These are phyloP conservation scores for Drosophila bipectinata DNA, from an alignment of 1,140 invertebrate species.

Conservation along the genomic window DNA sequence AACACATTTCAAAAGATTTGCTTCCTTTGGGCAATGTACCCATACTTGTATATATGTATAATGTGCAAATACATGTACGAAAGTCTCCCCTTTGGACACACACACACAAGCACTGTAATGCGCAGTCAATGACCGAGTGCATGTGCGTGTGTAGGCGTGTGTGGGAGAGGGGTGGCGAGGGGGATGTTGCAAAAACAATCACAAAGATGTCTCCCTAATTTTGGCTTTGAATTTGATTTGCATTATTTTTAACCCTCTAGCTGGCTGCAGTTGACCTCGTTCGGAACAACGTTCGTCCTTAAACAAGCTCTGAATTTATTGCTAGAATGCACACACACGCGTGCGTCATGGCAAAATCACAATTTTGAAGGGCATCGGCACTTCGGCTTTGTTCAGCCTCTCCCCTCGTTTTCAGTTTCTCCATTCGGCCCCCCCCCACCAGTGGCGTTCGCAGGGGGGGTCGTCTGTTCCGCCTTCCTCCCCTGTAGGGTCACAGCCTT, in stretches of 20 bases:
- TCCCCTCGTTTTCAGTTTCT: background rate
- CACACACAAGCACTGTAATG: background rate
- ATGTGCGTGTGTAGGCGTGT: constrained; percentile 11
- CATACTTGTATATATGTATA: constrained; percentile 1
- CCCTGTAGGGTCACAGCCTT: background rate
- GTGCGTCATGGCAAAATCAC: constrained; percentile 4
- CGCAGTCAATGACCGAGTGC: constrained; percentile 53
- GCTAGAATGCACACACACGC: constrained; percentile 32
- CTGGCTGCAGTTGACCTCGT: constrained; percentile 46
- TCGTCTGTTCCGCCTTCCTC: too few relatives aligned
- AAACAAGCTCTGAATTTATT: constrained; percentile 20
- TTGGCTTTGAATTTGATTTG: constrained; percentile 28
- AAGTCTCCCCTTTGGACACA: constrained; percentile 18
- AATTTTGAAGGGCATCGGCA: constrained; percentile 46
- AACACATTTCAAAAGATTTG: constrained; percentile 32
- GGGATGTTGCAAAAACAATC: constrained; percentile 25
- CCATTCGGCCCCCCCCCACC: background rate
- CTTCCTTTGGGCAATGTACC: constrained; percentile 12
- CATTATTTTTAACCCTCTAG: constrained; percentile 14
- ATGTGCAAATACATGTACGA: background rate
- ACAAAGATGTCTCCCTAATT: constrained; percentile 41
- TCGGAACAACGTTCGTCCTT: constrained; percentile 1
- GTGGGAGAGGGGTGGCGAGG: background rate
- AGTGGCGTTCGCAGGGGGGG: background rate
- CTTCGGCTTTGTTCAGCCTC: constrained; percentile 33